Evolutionary conservation across 2,113 vertebrate genomes (phyloP), one percentile per base, ranked within the genome.

Genomic region (Choloepus hoffmanni): DNA sequence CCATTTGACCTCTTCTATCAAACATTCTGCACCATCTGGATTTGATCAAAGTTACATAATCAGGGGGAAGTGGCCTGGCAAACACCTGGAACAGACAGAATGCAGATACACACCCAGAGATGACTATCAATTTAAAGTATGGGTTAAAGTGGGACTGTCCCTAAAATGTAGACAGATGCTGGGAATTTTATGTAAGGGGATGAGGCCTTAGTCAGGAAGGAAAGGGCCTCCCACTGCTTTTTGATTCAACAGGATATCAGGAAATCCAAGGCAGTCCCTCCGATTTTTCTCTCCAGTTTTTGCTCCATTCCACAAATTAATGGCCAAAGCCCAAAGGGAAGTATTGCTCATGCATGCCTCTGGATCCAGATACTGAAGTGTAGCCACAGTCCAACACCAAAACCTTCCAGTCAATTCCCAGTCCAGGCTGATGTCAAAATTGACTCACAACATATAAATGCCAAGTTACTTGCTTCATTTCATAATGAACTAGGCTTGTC

Each of bases 81-180:
- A 98, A 94, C 97, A 98, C 98, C 98, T 98, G 98, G 97, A 96
- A 92, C 53, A 79, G 92, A 97, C 97, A 97, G 95, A 89, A 67
- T 53, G 67, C 89, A 88, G 93, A 72, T 1, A 12, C 85, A 74
- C 28, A 67, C 95, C 92, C 62, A 7, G 79, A 78, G 92, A 83
- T 1, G 86, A 76, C 87, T 58, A 7, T 16, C 0, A 33, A 14
- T 23, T 63, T 60, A 26, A 1, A 94, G 92, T 5, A 0, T 4
- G 1, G 95, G 89, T n/a, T 36, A 36, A 7, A 84, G 81, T 2
- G 55, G 95, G 84, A 3, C 81, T 19, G 95, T 67, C 78, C 96
- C 95, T 9, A 40, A 86, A 45, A 33, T 0, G 62, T 5, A 36
- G 84, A 21, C 60, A 24, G 85, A 94, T 18, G 60, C 0, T 4